Base-by-base conservation (phyloP, 1,140 invertebrate genomes). In the Hormaphis cornu region DNA sequence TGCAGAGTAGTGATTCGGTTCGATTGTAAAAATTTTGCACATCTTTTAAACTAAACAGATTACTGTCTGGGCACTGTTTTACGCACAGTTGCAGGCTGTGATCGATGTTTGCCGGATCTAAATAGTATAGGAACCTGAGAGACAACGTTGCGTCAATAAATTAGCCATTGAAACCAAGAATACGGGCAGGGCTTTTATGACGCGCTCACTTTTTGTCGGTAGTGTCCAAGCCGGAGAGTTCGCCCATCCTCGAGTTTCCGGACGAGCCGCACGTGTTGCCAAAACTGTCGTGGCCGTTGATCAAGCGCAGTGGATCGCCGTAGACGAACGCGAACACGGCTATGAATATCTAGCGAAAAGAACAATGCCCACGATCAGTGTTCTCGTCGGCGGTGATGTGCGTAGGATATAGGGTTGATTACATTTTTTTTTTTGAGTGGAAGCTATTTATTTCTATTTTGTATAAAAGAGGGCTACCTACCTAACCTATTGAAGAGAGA, bases 211-310 rank as follows among this genome's bases (percentile, higher is more conserved):
- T 87, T 77, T 88, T 90, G 53, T 91, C 85, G 28, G 82, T 83
- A 52, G 89, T 92, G 76, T 92, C 88, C 72, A 87, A 81, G 16
- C 92, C 92, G 16, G 90, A 90, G 37, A 89, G 82, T 73, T 86
- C 85, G 30, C 84, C 84, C 71, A 91, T 85, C 71, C 85, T 84
- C 72, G 85, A 84, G 77, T 91, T 90, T 71, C 85, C 85, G 73
- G 87, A 85, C 50, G 89, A 86, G 24, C 93, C 93, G 80, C 94
- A 97, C 33, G 90, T 93, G 78, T 97, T 96, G n/a, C 93, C 93
- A 82, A 92, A 96, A 72, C 91, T 94, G 77, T 97, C 93, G 79
- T 91, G 94, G 50, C 94, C 93, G 83, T 94, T 91, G 70, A 94
- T 87, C 7, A 96, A 82, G 71, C 92, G 83, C 73, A 87, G 78